Conservation (phyloP, 2,113 vertebrate species). For the Propithecus coquereli region DNA sequence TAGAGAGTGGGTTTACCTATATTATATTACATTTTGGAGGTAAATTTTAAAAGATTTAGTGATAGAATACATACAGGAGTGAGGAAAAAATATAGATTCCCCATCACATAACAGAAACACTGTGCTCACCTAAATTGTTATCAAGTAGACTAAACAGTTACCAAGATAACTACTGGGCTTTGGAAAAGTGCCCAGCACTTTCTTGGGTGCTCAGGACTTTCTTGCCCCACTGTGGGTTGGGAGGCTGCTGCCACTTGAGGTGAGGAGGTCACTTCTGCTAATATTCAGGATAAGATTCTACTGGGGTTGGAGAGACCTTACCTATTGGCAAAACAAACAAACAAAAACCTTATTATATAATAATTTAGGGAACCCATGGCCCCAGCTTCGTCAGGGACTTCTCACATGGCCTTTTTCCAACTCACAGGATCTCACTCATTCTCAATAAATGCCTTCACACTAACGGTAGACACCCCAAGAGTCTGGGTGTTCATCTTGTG, state of each 20-base stretch:
- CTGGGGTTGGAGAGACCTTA: background rate
- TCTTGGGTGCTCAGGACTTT: too few relatives aligned
- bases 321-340: background rate
- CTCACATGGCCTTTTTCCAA: background rate
- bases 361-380: background rate
- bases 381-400: background rate
- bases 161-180: too few relatives aligned
- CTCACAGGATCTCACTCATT: background rate
- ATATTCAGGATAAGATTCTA: too few relatives aligned
- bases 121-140: too few relatives aligned
- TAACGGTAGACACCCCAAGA: background rate
- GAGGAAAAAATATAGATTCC: too few relatives aligned
- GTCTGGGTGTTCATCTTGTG: background rate
- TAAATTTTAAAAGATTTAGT: background rate
- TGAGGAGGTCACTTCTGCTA: too few relatives aligned
- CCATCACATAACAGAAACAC: too few relatives aligned
- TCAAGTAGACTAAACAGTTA: too few relatives aligned
- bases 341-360: background rate
- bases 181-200: too few relatives aligned
- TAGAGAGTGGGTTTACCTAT: background rate
- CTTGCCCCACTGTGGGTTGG: too few relatives aligned
- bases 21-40: background rate
- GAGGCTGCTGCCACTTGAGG: background rate
- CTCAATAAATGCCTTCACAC: background rate
- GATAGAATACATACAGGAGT: background rate